These are phyloP conservation scores for Drosophila erecta DNA, from an alignment of 1,140 invertebrate genomes.

Conservation along the genomic window DNA sequence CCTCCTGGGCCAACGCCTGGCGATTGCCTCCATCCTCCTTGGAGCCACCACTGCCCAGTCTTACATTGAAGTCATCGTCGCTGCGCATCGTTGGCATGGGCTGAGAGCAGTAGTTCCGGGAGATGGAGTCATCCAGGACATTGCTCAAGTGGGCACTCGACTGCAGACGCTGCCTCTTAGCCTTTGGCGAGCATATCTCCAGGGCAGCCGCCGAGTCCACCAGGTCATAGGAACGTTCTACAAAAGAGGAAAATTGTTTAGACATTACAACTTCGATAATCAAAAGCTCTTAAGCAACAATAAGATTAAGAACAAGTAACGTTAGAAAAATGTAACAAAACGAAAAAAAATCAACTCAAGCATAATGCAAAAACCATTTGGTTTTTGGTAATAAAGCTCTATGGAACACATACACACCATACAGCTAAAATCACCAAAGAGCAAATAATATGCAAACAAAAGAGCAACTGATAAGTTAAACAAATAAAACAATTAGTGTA, in stretches of 20 bases:
- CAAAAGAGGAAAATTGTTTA: neutral
- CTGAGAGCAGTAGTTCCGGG: slow-evolving; percentile 81
- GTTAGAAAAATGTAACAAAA: neutral
- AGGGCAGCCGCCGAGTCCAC: slow-evolving; percentile 79
- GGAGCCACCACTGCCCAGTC: slow-evolving; percentile 78
- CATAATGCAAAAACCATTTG: slow-evolving; percentile 83
- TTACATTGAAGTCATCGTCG: slow-evolving; percentile 75
- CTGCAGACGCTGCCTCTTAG: slow-evolving; percentile 76
- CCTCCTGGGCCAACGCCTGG: slow-evolving; percentile 67
- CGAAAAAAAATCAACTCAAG: slow-evolving; percentile 30
- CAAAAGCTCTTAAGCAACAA: neutral
- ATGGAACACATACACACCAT: slow-evolving; percentile 78
- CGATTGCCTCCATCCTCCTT: slow-evolving; percentile 67
- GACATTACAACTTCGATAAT: neutral
- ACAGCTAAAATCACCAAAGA: slow-evolving; percentile 85
- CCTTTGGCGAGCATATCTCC: slow-evolving; percentile 71
- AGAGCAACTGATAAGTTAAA: slow-evolving; percentile 41
- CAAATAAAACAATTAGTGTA: slow-evolving; percentile 2
- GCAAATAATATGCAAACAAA: slow-evolving; percentile 82
- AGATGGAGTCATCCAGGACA: slow-evolving; percentile 76
- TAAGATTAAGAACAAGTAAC: neutral
- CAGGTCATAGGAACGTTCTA: slow-evolving; percentile 79
- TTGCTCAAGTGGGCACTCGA: slow-evolving; percentile 73
- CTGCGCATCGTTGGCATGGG: slow-evolving; percentile 78
- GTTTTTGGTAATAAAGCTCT: slow-evolving; percentile 85